Conservation (phyloP, 2,113 vertebrate genomes). For the Hippocampus barbouri region DNA sequence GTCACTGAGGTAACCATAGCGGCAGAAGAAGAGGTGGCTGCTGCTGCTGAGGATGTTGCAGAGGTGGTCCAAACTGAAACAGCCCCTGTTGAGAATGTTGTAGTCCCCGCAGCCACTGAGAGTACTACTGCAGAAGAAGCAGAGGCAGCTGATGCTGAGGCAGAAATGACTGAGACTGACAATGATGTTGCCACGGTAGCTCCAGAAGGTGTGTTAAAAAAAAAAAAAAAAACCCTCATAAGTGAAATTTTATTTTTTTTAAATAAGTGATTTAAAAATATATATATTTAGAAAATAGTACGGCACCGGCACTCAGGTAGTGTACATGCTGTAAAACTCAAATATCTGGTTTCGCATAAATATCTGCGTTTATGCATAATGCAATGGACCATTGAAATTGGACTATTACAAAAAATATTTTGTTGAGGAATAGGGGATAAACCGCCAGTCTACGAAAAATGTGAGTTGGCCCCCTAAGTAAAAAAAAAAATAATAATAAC, state of each 20-base stretch:
- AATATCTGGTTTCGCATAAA: too few species aligned
- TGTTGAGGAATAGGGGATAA: too few species aligned
- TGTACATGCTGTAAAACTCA: too few species aligned
- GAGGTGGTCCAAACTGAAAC: slow-evolving; percentile 51
- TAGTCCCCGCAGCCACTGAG: slow-evolving; percentile 62
- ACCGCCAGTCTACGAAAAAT: too few species aligned
- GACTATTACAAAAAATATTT: too few species aligned
- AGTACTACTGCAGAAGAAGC: slow-evolving; percentile 61
- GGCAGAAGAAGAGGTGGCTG: slow-evolving; percentile 49
- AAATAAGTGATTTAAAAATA: too few species aligned
- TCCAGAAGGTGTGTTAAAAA: slow-evolving; percentile 45
- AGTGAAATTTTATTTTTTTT: not conserved
- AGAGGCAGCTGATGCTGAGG: slow-evolving; percentile 60
- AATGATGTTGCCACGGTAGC: slow-evolving; percentile 63
- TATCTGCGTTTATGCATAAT: too few species aligned
- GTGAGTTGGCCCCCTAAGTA: too few species aligned
- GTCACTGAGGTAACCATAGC: slow-evolving; percentile 57
- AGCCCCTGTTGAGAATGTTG: slow-evolving; percentile 63
- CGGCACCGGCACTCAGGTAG: not conserved
- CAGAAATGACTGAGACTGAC: slow-evolving; percentile 62
- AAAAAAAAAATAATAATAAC: too few species aligned
- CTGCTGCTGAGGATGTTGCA: slow-evolving; percentile 30
- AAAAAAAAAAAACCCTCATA: not conserved
- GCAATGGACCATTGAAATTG: too few species aligned
- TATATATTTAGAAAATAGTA: too few species aligned